A percentile compares a stretch with the other conserved stretches of the same genome.
Evolutionary conservation across 2,888 invertebrate species (phyloP).

Genomic region (Dryobotodes eremita): DNA sequence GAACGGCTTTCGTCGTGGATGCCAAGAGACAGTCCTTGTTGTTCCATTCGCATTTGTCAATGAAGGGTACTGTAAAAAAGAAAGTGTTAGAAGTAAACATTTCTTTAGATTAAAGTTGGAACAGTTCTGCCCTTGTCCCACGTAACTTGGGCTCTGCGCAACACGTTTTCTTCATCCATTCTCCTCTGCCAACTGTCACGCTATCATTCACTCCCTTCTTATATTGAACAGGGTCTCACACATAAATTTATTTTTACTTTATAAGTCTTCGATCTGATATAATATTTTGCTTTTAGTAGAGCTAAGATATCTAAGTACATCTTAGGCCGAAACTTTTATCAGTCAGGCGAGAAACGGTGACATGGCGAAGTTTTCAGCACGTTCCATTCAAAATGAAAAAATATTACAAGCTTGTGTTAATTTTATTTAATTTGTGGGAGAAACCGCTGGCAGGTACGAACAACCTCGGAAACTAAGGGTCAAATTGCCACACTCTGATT

Average conservation of each 20-base stretch:
- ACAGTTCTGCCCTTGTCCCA: too few relatives aligned
- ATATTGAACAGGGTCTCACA: too few relatives aligned
- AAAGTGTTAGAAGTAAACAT: neutral
- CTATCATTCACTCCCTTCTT: neutral
- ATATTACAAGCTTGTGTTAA: neutral
- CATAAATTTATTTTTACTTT: neutral
- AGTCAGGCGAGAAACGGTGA: neutral
- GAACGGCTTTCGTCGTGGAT: conserved; percentile 52
- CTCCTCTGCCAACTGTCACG: neutral
- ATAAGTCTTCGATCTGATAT: neutral
- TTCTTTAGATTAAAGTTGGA: too few relatives aligned
- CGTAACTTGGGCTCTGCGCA: too few relatives aligned
- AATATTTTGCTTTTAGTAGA: neutral
- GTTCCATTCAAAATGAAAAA: neutral
- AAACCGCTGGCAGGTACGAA: neutral
- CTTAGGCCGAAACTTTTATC: neutral
- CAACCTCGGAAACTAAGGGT: too few relatives aligned
- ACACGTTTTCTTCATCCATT: too few relatives aligned
- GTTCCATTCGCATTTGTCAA: conserved; percentile 53
- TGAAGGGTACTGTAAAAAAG: conserved; percentile 50
- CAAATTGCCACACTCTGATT: neutral
- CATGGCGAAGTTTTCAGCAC: too few relatives aligned
- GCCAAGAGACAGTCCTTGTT: conserved; percentile 40
- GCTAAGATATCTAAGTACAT: neutral
- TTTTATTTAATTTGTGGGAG: neutral